Conservation (phyloP, 2,888 invertebrate species). For the Drosophila lutescens region DNA sequence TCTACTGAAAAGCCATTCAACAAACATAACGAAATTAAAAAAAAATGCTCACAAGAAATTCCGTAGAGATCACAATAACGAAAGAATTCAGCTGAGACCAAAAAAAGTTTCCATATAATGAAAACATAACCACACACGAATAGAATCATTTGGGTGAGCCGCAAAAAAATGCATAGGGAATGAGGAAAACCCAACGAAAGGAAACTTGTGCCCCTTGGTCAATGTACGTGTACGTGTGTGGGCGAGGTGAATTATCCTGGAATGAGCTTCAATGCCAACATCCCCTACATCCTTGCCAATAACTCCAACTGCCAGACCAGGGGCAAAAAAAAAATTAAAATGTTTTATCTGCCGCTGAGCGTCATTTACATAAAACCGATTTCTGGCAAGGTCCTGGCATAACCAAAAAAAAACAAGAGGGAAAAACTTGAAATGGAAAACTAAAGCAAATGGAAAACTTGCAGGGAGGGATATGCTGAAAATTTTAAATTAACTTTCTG, state of each 20-base stretch:
- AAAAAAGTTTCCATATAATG: slow-evolving; percentile 19
- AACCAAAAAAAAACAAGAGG: slow-evolving; percentile 6
- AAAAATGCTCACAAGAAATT: not conserved
- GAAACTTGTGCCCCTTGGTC: slow-evolving; percentile 13
- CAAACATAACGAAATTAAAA: not conserved
- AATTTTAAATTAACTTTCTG: slow-evolving; percentile 70
- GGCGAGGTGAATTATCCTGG: slow-evolving; percentile 30
- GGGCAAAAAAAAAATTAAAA: slow-evolving; percentile 30
- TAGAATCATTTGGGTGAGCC: slow-evolving; percentile 36
- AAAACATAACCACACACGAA: slow-evolving; percentile 27
- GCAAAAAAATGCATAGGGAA: slow-evolving; percentile 9
- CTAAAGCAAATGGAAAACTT: slow-evolving; percentile 31
- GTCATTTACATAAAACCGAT: slow-evolving; percentile 71
- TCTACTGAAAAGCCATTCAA: too few species aligned
- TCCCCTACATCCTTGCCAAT: slow-evolving; percentile 69
- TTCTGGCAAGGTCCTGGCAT: slow-evolving; percentile 41
- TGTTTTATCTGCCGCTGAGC: slow-evolving; percentile 65
- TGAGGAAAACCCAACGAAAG: not conserved
- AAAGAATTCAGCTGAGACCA: not conserved
- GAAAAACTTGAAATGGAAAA: slow-evolving; percentile 20
- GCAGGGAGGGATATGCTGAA: slow-evolving; percentile 25
- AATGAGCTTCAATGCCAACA: slow-evolving; percentile 55
- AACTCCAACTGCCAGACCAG: slow-evolving; percentile 53
- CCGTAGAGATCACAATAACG: not conserved
- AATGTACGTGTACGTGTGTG: slow-evolving; percentile 27